Evolutionary conservation across 23 tunicate species (phyloP), one percentile per base, ranked within the genome.

Genomic region (Trididemnum miniatum): DNA sequence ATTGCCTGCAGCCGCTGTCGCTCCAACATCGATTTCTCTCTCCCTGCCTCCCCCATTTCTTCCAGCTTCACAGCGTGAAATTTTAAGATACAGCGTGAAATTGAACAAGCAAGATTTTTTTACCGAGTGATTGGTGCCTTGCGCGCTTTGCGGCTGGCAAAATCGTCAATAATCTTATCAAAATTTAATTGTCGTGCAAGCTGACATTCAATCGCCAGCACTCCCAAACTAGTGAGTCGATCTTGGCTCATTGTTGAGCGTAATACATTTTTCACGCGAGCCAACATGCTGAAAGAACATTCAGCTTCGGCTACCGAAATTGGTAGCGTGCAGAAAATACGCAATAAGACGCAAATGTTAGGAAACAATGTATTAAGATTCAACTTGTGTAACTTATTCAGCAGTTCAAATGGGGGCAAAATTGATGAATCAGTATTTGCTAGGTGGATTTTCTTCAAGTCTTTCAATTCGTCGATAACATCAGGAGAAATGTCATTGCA

Each of bases 141-240:
- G 29, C 67, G 67, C 26, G 67, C 67, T 62, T 62, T 24, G n/a
- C 26, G 67, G 28, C 26, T 24, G n/a, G 67, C 67, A 62, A 62
- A 62, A 62, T 62, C 28, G n/a, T n/a, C 67, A 62, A 62, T 62
- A 62, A 62, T 62, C 5, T 20, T 5, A 62, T 62, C 67, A 24
- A 62, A 62, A 62, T 24, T 62, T 26, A 62, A 62, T 24, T 62
- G 26, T n/a, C 67, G 4, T 62, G 67, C 67, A 20, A 20, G 28
- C 28, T 22, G 67, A 24, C 28, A 22, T 62, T 62, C 67, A 20
- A 24, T 24, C 29, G 67, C 67, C 29, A 62, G 67, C 29, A 62
- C 67, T 62, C 67, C 67, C 67, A 62, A 62, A 62, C 67, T 62
- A 20, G 67, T 20, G 3, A 62, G 67, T 22, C 67, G 67, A 62